Evolutionary conservation across 1,140 invertebrate species (phyloP), one percentile per base, ranked within the genome.

Genomic region (Calliphora vicina): DNA sequence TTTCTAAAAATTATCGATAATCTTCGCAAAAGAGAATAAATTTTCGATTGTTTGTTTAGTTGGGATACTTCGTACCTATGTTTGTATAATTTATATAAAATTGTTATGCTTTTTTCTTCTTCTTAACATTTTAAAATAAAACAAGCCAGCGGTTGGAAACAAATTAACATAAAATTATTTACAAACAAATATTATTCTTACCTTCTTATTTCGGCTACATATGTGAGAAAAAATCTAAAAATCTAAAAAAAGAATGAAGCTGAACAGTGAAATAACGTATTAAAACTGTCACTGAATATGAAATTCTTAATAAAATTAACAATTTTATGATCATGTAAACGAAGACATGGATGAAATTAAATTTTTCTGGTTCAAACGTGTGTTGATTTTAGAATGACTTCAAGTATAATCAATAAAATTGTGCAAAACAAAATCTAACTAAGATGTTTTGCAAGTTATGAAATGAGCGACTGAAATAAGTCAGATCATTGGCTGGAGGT

Each of bases 91-190:
- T 78, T 25, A 10, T 23, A 23, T 25, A 50, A 50, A 35, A 35
- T 35, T 74, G 20, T 25, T 23, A 17, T 43, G 35, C 43, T 78
- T 78, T n/a, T n/a, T 43, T 43, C 25, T 43, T 78, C 42, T 43
- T 45, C 25, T 20, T 45, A n/a, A 20, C 0, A 29, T 13, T 17
- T 78, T 78, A 45, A 78, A 72, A 78, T 17, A 45, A 13, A 78
- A 43, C 15, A n/a, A n/a, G 27, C 25, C 45, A 78, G 25, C 35
- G 43, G 74, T 78, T 78, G 74, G 20, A 43, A 43, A 23, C 42
- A 78, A 78, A 78, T 78, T 78, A 78, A 78, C 74, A 78, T 78
- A 78, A 78, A 78, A 78, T 78, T 43, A 45, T 43, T 43, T 9
- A 67, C 23, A 67, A 67, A 57, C n/a, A 10, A 35, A 67, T 25